Evolutionary conservation across 2,888 invertebrate species (phyloP).

Genomic region (Nephrocerus scutellatus): DNA sequence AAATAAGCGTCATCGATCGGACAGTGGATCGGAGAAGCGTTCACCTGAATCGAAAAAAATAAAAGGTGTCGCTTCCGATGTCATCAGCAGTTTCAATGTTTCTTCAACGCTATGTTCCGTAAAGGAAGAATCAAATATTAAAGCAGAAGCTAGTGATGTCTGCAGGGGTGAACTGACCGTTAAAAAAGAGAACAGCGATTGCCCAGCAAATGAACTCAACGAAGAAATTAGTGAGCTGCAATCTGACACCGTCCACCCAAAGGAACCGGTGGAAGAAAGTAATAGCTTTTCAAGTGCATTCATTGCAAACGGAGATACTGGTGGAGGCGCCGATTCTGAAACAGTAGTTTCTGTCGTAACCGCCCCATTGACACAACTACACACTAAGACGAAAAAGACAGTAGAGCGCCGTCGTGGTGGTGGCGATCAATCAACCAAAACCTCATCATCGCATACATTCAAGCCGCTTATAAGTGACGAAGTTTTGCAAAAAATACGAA

Average conservation of each 20-base stretch:
- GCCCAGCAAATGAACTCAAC: slow-evolving; percentile 35
- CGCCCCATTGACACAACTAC: no score
- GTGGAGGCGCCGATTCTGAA: no score
- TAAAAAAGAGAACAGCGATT: no score
- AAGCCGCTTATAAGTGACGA: slow-evolving; percentile 44
- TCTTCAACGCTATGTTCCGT: not conserved
- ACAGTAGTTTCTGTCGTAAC: no score
- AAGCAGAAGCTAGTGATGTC: slow-evolving; percentile 32
- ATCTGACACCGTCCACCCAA: slow-evolving; percentile 14
- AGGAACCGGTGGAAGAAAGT: no score
- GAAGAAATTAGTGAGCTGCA: slow-evolving; percentile 37
- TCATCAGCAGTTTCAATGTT: not conserved
- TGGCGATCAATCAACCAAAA: slow-evolving; percentile 21
- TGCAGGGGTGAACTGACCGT: no score
- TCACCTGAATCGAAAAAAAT: slow-evolving; percentile 50
- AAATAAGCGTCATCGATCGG: slow-evolving; percentile 52
- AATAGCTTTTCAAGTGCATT: no score
- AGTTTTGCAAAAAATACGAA: slow-evolving; percentile 41
- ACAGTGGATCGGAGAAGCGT: slow-evolving; percentile 54
- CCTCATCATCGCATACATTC: slow-evolving; percentile 31
- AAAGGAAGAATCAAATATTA: slow-evolving; percentile 16
- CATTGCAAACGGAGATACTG: no score
- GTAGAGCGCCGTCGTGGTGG: no score
- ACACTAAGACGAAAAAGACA: no score
- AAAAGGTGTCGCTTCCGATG: slow-evolving; percentile 27